Percentiles rank a stretch among this genome's conserved stretches.
Evolutionary conservation across 2,113 vertebrate genomes (phyloP).

Genomic region (Trogon surrucura): DNA sequence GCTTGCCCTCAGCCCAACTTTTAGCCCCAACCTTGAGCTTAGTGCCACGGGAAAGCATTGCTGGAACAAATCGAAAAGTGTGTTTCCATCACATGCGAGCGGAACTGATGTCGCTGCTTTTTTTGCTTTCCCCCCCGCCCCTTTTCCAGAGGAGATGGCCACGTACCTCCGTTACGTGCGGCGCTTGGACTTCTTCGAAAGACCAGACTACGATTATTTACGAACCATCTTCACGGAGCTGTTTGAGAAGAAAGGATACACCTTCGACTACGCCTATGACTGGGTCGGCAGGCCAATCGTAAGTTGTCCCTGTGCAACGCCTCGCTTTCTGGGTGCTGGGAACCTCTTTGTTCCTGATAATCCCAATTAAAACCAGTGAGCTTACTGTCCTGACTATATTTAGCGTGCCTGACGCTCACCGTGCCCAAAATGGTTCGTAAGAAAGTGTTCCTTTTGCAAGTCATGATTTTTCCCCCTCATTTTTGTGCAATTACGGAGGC

Average conservation of each 20-base stretch:
- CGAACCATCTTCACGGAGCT: conserved; percentile 95
- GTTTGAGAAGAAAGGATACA: conserved; percentile 97
- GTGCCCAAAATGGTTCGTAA: background rate
- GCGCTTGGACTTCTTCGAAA: conserved; percentile 97
- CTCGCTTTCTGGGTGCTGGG: background rate
- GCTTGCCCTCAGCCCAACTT: background rate
- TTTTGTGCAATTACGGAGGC: conserved; percentile 45
- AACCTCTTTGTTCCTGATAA: background rate
- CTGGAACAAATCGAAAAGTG: background rate
- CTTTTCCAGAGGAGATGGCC: conserved; percentile 93
- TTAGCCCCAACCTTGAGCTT: background rate
- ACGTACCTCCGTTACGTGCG: conserved; percentile 97
- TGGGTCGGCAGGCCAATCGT: conserved; percentile 98
- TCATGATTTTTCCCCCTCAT: background rate
- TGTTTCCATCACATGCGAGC: background rate
- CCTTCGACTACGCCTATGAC: conserved; percentile 97
- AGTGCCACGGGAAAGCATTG: background rate
- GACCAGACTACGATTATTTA: conserved; percentile 97
- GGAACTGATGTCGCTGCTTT: background rate
- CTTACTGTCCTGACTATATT: background rate
- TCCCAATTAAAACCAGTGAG: background rate
- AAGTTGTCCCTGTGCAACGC: conserved; percentile 70
- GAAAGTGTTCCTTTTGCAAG: conserved; percentile 1
- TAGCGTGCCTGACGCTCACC: background rate
- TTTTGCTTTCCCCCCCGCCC: background rate